Percentiles rank a stretch among this genome's conserved stretches.
These are phyloP conservation scores for Limnephilus lunatus DNA, from an alignment of 2,888 invertebrate species.

Conservation along the genomic window DNA sequence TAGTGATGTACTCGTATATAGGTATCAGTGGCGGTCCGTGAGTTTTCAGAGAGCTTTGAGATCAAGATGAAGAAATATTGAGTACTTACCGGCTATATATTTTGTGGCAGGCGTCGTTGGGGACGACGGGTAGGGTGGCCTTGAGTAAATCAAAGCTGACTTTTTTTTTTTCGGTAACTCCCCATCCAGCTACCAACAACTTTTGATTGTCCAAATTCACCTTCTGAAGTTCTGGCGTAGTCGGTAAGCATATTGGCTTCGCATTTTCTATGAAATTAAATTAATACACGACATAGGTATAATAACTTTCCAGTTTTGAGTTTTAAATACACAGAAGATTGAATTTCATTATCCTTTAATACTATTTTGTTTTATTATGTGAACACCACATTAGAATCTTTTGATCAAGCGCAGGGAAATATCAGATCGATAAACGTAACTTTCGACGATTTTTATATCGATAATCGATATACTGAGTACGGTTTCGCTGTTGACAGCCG, in stretches of 20 bases:
- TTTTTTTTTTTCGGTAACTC: slow-evolving; percentile 74
- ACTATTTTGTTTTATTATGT: neutral
- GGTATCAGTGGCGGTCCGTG: no score
- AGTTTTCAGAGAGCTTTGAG: no score
- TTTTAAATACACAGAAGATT: neutral
- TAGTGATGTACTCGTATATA: no score
- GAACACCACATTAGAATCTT: neutral
- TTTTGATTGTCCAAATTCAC: slow-evolving; percentile 68
- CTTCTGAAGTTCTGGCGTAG: slow-evolving; percentile 68
- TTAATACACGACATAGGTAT: neutral
- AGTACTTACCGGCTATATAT: neutral
- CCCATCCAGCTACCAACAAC: slow-evolving; percentile 79
- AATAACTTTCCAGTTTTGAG: neutral
- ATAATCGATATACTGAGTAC: no score
- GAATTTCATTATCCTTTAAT: neutral
- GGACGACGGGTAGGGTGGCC: slow-evolving; percentile 72
- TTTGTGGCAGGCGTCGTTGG: slow-evolving; percentile 30
- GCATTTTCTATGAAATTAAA: slow-evolving; percentile 71
- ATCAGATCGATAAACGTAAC: no score
- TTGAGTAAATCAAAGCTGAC: slow-evolving; percentile 74
- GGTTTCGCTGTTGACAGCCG: no score
- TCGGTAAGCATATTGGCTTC: slow-evolving; percentile 77
- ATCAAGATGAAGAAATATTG: neutral
- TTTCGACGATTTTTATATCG: no score
- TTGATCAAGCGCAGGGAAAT: neutral